Evolutionary conservation across 2,113 vertebrate genomes (phyloP), one percentile per base, ranked within the genome.

Genomic region (Phasianus colchicus): DNA sequence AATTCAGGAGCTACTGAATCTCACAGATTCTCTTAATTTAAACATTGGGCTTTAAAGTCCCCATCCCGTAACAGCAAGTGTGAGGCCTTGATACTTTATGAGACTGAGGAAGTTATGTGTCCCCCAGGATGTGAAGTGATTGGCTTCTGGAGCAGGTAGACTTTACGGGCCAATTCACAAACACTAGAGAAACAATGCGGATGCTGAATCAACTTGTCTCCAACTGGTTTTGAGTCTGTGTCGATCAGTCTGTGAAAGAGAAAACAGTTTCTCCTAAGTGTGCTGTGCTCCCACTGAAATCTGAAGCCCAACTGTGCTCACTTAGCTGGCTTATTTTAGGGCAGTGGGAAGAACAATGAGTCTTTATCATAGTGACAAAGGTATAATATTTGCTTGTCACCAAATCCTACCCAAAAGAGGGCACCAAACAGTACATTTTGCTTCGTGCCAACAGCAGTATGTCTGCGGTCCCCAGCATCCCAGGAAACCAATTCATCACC

Each of bases 281-380:
- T 79, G 78, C 71, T 85, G 78, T 96, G 58, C 89, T 84, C 54
- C 18, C 38, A 40, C 38, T 73, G 93, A 86, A 91, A 95, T 72
- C 80, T 47, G 88, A 96, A 90, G 93, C 72, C 80, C 60, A 88
- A 42, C 79, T 67, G 55, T 55, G 58, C 48, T 4, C 6, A 11
- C 64, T 64, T 63, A n/a, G 36, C 60, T 42, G 76, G 83, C 78
- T 86, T 86, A 60, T 77, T 88, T 90, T 64, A 88, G 88, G 0
- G 3, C 76, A 77, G 67, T 55, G 73, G 65, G 83, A 93, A 85
- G 83, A 93, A 96, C 83, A 90, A 88, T 24, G 76, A 83, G 65
- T 50, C 93, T 96, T 94, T 95, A 90, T 91, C 80, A 21, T 27
- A n/a, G 74, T 30, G 69, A 88, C 85, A 93, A 91, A 94, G 80